Base-by-base conservation (phyloP, 2,888 invertebrate species). In the Drosophila barbarae region DNA sequence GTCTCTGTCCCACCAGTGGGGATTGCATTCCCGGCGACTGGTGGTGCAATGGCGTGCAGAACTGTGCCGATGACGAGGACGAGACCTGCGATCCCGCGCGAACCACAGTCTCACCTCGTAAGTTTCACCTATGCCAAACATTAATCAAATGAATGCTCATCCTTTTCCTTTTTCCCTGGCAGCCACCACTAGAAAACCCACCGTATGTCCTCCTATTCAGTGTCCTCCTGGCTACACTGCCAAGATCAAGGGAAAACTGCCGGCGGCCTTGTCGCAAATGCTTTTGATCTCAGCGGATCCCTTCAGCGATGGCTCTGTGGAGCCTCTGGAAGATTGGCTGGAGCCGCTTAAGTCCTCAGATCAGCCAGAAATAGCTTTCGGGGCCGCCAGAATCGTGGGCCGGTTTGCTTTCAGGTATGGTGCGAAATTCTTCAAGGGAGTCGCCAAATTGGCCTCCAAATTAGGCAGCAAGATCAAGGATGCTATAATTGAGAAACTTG, bases 41-140 rank as follows among this genome's bases (percentile, higher is more conserved):
- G 13, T 96, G 96, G 96, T 96, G 96, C 85, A 93, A 96, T 86
- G 95, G 95, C 0, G 89, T 95, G 0, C 91, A 92, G 69, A 94
- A 96, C 88, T 96, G 96, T 78, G 93, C 94, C 0, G 96, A 96
- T 83, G 96, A 96, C 86, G 96, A 96, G 88, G 87, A 89, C 12
- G 61, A 72, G 13, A 81, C 69, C 3, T 79, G 83, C 0, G 34
- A 49, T 23, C 34, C 49, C 13, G 21, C 23, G 5, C 34, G 32
- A n/a, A 34, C 49, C 13, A 49, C 49, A 13, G 32, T 49, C n/a
- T 21, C 21, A 10, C 49, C 49, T 21, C 49, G 49, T 49, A 49
- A 49, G 47, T 21, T 3, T 2, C 3, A 21, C 1, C 8, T 32
- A 9, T 34, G 12, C 2, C 1, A 23, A 13, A 3, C 2, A 0